A percentile compares a stretch with the other conserved stretches of the same genome.
phyloP scores from a whole-genome alignment of 2,797 vertebrate species.

The Numenius phaeopus region DNA sequence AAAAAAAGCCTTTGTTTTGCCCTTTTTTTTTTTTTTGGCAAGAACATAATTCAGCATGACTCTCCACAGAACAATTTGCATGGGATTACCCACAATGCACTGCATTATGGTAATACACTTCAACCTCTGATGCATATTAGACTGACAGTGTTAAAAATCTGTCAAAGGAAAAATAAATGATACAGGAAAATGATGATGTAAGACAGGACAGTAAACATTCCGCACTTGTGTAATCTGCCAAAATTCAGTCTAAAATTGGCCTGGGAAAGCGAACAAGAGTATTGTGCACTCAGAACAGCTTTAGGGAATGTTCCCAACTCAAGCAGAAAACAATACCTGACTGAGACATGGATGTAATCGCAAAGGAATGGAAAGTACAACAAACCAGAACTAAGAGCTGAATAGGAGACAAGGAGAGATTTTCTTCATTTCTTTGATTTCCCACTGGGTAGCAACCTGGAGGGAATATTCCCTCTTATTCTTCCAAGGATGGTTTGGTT shows the following conservation, averaged over 20 bases:
- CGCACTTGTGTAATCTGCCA: slow-evolving; percentile 41
- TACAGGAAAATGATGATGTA: slow-evolving; percentile 63
- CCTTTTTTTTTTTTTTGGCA: neutral
- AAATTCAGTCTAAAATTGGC: slow-evolving; percentile 28
- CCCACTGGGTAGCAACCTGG: neutral
- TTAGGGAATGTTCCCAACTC: slow-evolving; percentile 29
- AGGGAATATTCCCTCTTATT: slow-evolving; percentile 12
- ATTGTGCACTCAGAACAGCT: slow-evolving; percentile 5
- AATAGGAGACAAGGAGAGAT: slow-evolving; percentile 13
- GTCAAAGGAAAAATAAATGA: slow-evolving; percentile 63
- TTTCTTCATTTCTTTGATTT: slow-evolving; percentile 43
- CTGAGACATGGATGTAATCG: slow-evolving; percentile 20
- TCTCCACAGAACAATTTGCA: slow-evolving; percentile 62
- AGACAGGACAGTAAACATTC: slow-evolving; percentile 40
- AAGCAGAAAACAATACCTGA: slow-evolving; percentile 61
- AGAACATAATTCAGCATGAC: slow-evolving; percentile 30
- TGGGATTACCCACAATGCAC: slow-evolving; percentile 68
- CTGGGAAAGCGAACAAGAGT: slow-evolving; percentile 27
- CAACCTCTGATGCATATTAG: slow-evolving; percentile 34
- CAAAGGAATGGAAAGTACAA: slow-evolving; percentile 2
- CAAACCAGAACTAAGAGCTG: slow-evolving; percentile 33
- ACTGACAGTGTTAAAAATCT: slow-evolving; percentile 55
- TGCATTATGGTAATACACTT: slow-evolving; percentile 55
- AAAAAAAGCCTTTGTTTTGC: neutral
- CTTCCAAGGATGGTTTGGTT: neutral